Conservation (phyloP, 2,888 invertebrate species). For the Drosophila nigricruria region DNA sequence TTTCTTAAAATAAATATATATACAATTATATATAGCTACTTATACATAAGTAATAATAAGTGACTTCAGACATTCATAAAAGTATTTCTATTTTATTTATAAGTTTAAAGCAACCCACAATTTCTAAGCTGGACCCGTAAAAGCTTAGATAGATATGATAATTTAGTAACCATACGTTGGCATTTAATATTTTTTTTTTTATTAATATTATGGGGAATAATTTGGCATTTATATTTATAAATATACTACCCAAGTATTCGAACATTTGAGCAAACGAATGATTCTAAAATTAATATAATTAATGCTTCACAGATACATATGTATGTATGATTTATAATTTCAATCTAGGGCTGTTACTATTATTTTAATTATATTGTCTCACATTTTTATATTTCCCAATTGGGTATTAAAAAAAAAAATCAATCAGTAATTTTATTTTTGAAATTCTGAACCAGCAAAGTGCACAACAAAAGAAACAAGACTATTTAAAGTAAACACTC, state of each 20-base stretch:
- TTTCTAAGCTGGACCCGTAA: constrained; percentile 1
- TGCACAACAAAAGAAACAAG: constrained; percentile 65
- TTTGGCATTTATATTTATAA: constrained; percentile 32
- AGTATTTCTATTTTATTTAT: constrained; percentile 41
- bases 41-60: constrained; percentile 29
- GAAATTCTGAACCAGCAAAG: constrained; percentile 56
- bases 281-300: background rate
- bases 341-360: constrained; percentile 27
- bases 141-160: constrained; percentile 12
- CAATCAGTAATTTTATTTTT: constrained; percentile 42
- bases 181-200: constrained; percentile 34
- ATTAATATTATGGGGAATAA: background rate
- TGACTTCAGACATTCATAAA: constrained; percentile 52
- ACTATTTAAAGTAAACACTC: constrained; percentile 64
- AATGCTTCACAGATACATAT: constrained; percentile 24
- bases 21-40: constrained; percentile 22
- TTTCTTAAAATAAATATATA: constrained; percentile 44
- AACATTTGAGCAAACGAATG: constrained; percentile 14
- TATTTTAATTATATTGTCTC: constrained; percentile 17
- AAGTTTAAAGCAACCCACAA: constrained; percentile 21
- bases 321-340: constrained; percentile 18
- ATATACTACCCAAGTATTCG: constrained; percentile 9
- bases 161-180: constrained; percentile 38
- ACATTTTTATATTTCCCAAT: constrained; percentile 24
- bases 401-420: constrained; percentile 32